Evolutionary conservation across 1,140 invertebrate genomes (phyloP).

Genomic region (Meloidogyne exigua): DNA sequence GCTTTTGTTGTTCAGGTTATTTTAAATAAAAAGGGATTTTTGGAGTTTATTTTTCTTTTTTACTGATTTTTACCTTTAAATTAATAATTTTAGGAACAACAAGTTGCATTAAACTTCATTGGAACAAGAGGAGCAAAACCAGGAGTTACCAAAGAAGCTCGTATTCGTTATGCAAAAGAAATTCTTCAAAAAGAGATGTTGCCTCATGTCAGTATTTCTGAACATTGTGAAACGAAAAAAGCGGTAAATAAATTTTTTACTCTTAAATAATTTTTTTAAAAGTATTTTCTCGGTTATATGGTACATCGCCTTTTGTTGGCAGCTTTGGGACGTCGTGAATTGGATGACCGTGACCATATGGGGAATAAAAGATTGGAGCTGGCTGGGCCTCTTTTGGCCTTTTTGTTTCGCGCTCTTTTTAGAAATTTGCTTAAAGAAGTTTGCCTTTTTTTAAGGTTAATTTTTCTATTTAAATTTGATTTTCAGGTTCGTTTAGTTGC

Average conservation of each 20-base stretch:
- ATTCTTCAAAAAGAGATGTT: slow-evolving; percentile 99
- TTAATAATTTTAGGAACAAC: slow-evolving; percentile 74
- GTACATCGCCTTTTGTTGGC: slow-evolving; percentile 89
- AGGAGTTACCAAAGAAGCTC: slow-evolving; percentile 94
- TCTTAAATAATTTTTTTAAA: neutral
- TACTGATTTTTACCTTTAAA: neutral
- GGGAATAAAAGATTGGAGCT: slow-evolving; percentile 96
- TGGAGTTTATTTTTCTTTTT: neutral
- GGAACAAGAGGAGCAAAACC: slow-evolving; percentile 90
- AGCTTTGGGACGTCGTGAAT: slow-evolving; percentile 86
- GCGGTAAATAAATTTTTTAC: slow-evolving; percentile 67
- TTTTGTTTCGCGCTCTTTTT: slow-evolving; percentile 87
- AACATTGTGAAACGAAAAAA: slow-evolving; percentile 99
- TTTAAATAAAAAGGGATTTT: neutral
- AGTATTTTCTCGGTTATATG: slow-evolving; percentile 78
- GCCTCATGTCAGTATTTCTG: slow-evolving; percentile 94
- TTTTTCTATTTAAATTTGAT: neutral
- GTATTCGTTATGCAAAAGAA: slow-evolving; percentile 97
- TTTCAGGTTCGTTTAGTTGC: slow-evolving; percentile 84
- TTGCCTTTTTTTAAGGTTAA: too few species aligned
- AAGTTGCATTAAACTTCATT: slow-evolving; percentile 96
- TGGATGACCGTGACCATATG: slow-evolving; percentile 98
- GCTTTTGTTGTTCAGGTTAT: slow-evolving; percentile 82
- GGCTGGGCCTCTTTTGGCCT: slow-evolving; percentile 90
- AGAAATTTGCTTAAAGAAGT: slow-evolving; percentile 87